Percentiles rank a stretch among this genome's conserved stretches.
These are phyloP conservation scores for Drosophila jambulina DNA, from an alignment of 1,140 invertebrate species.

Conservation along the genomic window DNA sequence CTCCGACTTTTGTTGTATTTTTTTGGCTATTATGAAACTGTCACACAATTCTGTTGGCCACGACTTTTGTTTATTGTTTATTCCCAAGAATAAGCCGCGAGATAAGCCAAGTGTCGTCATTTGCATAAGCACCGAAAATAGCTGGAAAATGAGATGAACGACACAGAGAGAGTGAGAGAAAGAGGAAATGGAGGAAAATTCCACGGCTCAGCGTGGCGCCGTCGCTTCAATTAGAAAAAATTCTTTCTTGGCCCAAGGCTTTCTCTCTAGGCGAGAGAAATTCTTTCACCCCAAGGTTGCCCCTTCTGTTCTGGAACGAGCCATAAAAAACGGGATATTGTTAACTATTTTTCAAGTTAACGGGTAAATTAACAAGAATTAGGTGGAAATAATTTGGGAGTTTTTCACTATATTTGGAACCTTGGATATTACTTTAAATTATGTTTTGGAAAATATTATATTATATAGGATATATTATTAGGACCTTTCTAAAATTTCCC, in stretches of 20 bases:
- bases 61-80: constrained; percentile 64
- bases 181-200: constrained; percentile 37
- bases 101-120: constrained; percentile 62
- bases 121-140: constrained; percentile 58
- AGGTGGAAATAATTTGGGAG: too few species aligned
- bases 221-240: constrained; percentile 64
- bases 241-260: constrained; percentile 52
- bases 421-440: too few species aligned
- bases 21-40: constrained; percentile 73
- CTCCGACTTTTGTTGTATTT: constrained; percentile 8
- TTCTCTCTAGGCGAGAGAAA: constrained; percentile 51
- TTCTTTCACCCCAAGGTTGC: constrained; percentile 28
- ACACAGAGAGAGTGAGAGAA: background rate
- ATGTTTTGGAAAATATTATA: too few species aligned
- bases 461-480: too few species aligned
- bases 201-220: constrained; percentile 70
- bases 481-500: accelerated
- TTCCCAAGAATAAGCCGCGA: constrained; percentile 40
- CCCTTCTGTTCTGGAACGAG: constrained; percentile 13
- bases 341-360: background rate
- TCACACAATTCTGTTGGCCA: constrained; percentile 68
- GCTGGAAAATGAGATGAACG: constrained; percentile 16
- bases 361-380: background rate
- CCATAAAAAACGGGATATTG: constrained; percentile 18
- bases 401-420: too few species aligned